Evolutionary conservation across 2,888 invertebrate genomes (phyloP), one percentile per base, ranked within the genome.

Genomic region (Anoplius nigerrimus): DNA sequence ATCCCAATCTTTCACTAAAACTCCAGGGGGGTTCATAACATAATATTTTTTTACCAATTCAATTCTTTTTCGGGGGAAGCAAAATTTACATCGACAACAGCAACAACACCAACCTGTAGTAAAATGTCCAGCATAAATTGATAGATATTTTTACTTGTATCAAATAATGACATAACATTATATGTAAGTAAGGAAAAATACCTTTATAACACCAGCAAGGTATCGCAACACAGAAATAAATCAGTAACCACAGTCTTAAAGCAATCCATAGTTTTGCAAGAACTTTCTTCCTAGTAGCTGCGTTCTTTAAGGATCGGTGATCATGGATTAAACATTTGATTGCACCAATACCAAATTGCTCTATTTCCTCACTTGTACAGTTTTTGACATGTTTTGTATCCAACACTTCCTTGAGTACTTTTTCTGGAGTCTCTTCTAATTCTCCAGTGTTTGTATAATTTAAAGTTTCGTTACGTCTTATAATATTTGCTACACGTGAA

Each of bases 31-130:
- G 84, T 93, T 93, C 54, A 86, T 77, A 0, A 89, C 82, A 56
- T 91, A 88, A 82, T 92, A 93, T 70, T 84, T 88, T 79, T 92
- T 93, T 0, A 91, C 90, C 70, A 90, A 88, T 45, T 90, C 88
- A 68, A 93, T 92, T 60, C 89, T 89, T 80, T 89, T 85, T 16
- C 83, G 85, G 0, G 93, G 93, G 72, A 90, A 90, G 78, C 92
- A 93, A 72, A 91, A 89, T 74, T 90, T 90, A 75, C 92, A 93
- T 72, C 89, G 85, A 65, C 86, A 91, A 75, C 90, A 91, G 69
- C 91, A 91, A 65, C 91, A 93, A 74, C 93, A 93, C 92, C 93
- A 92, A 63, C 93, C 93, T 92, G 20, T 27, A 60, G 48, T n/a
- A 18, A 27, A 24, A 15, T 8, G 56, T 24, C 61, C 18, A 54